These are phyloP conservation scores for Cristatella mucedo DNA, from an alignment of 2,888 invertebrate genomes.

Conservation along the genomic window DNA sequence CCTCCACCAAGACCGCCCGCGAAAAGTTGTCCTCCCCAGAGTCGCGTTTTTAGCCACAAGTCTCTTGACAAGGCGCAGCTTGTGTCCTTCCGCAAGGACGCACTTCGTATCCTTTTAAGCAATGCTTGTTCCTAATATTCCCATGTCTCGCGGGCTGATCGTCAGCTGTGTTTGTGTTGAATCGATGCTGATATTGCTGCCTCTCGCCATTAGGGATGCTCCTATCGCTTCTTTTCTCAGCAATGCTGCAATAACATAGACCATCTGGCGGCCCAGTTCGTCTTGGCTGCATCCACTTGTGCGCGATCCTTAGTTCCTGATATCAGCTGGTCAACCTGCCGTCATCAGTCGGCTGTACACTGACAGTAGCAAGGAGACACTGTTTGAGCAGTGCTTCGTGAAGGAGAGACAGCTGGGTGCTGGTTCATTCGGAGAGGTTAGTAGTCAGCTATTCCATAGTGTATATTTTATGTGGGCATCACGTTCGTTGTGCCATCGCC, in stretches of 20 bases:
- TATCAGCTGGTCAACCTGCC: conserved; percentile 14
- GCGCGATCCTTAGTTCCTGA: background rate
- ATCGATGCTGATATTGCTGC: too few species aligned
- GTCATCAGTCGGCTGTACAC: conserved; percentile 33
- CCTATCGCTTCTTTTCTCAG: too few species aligned
- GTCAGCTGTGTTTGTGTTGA: too few species aligned
- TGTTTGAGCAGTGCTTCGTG: conserved; percentile 54
- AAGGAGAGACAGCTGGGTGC: conserved; percentile 49
- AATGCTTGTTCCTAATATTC: background rate
- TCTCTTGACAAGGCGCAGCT: conserved; percentile 23
- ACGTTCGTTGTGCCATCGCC: too few species aligned
- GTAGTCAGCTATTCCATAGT: conserved; percentile 9
- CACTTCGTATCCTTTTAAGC: conserved; percentile 4
- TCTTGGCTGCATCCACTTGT: too few species aligned
- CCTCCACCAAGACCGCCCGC: conserved; percentile 34
- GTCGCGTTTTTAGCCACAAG: conserved; percentile 28
- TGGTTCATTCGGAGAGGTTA: conserved; percentile 56
- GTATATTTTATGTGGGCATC: background rate
- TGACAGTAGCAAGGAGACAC: conserved; percentile 40
- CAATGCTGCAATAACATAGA: too few species aligned
- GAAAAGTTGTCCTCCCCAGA: conserved; percentile 35
- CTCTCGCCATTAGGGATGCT: too few species aligned
- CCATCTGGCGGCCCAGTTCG: too few species aligned
- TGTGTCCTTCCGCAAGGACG: conserved; percentile 27
- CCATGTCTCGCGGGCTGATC: too few species aligned